These are phyloP conservation scores for Lamellibrachia columna DNA, from an alignment of 2,888 invertebrate species.

Conservation along the genomic window DNA sequence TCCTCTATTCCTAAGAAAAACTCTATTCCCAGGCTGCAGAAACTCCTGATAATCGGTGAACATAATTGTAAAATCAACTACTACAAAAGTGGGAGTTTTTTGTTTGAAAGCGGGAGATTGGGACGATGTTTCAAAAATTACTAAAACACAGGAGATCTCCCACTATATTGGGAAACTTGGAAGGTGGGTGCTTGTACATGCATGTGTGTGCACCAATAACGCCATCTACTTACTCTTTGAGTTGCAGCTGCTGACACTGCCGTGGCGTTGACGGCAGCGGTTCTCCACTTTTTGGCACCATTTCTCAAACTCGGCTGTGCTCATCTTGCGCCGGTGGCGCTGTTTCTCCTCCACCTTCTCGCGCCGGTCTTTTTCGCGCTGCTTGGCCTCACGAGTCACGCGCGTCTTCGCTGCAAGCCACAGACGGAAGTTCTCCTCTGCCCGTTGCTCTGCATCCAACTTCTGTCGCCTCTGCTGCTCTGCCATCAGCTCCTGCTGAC, in stretches of 20 bases:
- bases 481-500: constrained; percentile 17
- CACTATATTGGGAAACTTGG: not conserved
- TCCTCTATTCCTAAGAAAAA: too few species aligned
- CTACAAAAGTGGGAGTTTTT: too few species aligned
- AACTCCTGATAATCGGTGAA: too few species aligned
- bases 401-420: not conserved
- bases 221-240: not conserved
- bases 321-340: constrained; percentile 34
- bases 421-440: not conserved
- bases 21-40: too few species aligned
- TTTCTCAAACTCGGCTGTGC: constrained; percentile 44
- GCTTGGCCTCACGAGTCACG: constrained; percentile 37
- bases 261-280: not conserved
- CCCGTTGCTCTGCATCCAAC: not conserved
- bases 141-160: too few species aligned
- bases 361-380: constrained; percentile 45
- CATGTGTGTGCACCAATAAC: not conserved
- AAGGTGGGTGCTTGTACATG: not conserved
- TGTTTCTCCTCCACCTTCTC: constrained; percentile 47
- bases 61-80: too few species aligned
- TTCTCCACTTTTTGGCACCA: constrained; percentile 50
- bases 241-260: not conserved
- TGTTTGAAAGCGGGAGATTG: too few species aligned
- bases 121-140: too few species aligned
- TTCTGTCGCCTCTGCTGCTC: constrained; percentile 7